A percentile compares a stretch with the other conserved stretches of the same genome.
phyloP scores from a whole-genome alignment of 2,113 vertebrate species.

The Rhinopithecus roxellana region DNA sequence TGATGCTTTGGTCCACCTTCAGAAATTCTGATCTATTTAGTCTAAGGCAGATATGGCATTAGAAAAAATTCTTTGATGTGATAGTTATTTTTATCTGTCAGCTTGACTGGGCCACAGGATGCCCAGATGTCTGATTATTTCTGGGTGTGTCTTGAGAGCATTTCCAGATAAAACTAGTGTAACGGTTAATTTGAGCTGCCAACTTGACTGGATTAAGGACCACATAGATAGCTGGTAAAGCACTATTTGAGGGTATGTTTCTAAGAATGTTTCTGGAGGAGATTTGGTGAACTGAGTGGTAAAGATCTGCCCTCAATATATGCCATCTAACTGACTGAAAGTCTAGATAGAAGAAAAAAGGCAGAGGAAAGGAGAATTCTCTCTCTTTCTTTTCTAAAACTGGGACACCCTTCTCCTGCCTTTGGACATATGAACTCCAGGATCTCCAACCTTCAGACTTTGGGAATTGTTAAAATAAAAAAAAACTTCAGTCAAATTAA shows the following conservation, averaged over 20 bases:
- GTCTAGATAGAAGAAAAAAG: neutral
- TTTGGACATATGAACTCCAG: neutral
- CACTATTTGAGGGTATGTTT: neutral
- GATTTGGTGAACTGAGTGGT: neutral
- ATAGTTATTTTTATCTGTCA: neutral
- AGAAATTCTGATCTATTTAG: neutral
- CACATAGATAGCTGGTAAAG: neutral
- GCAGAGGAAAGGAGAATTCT: neutral
- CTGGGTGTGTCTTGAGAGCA: too few species aligned
- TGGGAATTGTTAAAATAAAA: too few species aligned
- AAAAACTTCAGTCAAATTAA: too few species aligned
- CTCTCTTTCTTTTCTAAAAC: neutral
- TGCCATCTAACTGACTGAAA: neutral
- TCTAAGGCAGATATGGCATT: neutral
- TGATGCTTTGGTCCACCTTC: neutral
- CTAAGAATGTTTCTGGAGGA: neutral
- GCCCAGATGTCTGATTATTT: neutral
- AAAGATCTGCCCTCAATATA: neutral
- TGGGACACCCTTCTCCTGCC: neutral
- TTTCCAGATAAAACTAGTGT: neutral
- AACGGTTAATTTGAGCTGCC: neutral
- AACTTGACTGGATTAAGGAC: neutral
- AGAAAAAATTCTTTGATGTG: neutral
- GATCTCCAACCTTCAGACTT: neutral
- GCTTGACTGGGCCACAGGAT: neutral